A percentile compares a stretch with the other conserved stretches of the same genome.
Evolutionary conservation across 2,797 vertebrate genomes (phyloP).

Genomic region (Scyliorhinus canicula): DNA sequence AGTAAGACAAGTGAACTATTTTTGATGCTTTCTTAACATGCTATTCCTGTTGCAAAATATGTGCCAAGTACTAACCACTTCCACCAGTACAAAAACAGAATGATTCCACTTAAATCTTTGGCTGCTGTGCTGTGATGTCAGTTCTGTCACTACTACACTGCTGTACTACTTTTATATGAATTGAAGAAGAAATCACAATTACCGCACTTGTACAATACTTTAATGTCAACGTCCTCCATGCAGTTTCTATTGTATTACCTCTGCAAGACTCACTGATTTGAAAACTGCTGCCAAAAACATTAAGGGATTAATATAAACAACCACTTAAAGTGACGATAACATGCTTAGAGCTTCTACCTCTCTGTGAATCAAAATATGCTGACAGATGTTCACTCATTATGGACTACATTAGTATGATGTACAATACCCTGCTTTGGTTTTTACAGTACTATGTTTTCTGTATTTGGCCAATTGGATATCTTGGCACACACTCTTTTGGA

Average conservation of each 20-base stretch:
- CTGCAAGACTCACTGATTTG: not conserved
- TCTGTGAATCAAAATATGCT: not conserved
- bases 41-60: not conserved
- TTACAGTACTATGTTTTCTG: not conserved
- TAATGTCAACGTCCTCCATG: not conserved
- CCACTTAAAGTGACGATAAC: constrained; percentile 16
- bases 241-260: not conserved
- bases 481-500: too few relatives aligned
- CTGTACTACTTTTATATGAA: not conserved
- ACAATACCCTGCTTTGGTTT: not conserved
- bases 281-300: constrained; percentile 1
- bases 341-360: not conserved
- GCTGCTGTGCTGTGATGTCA: not conserved
- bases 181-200: not conserved
- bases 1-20: not conserved
- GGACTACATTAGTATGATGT: not conserved
- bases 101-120: not conserved
- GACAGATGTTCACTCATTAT: not conserved
- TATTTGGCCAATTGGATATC: not conserved
- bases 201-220: not conserved
- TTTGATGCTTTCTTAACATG: not conserved
- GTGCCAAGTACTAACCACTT: not conserved
- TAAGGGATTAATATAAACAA: constrained; percentile 9
- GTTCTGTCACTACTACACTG: not conserved
- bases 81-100: not conserved